These are phyloP conservation scores for Menidia menidia DNA, from an alignment of 2,797 vertebrate genomes.

Conservation along the genomic window DNA sequence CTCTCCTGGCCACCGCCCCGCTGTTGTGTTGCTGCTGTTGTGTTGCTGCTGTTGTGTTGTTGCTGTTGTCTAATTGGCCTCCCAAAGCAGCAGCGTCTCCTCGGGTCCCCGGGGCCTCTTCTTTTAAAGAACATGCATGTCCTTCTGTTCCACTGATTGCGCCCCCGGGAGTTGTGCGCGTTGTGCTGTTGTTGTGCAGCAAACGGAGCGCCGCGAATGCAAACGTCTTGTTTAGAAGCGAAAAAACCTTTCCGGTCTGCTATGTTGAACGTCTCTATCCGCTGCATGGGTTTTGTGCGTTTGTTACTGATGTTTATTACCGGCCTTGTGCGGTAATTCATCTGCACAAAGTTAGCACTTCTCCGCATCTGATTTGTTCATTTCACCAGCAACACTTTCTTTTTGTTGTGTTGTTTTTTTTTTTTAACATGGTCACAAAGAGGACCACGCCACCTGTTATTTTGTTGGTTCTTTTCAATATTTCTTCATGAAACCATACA, in stretches of 20 bases:
- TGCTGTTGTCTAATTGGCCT: slow-evolving; percentile 61
- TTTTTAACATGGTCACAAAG: slow-evolving; percentile 36
- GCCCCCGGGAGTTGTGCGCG: slow-evolving; percentile 38
- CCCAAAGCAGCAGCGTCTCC: slow-evolving; percentile 28
- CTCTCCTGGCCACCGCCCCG: slow-evolving; percentile 22
- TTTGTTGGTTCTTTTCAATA: not conserved
- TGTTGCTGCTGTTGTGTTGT: slow-evolving; percentile 22
- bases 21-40: slow-evolving; percentile 22
- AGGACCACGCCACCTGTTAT: not conserved
- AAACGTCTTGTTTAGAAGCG: slow-evolving; percentile 52
- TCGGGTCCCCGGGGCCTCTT: slow-evolving; percentile 34
- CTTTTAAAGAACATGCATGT: slow-evolving; percentile 39
- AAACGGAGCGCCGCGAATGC: slow-evolving; percentile 53
- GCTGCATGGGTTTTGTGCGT: slow-evolving; percentile 1
- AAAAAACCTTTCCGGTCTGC: slow-evolving; percentile 43
- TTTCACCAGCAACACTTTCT: slow-evolving; percentile 6
- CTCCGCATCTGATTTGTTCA: slow-evolving; percentile 37
- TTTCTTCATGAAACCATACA: not conserved
- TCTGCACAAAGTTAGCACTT: slow-evolving; percentile 54
- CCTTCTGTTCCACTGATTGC: slow-evolving; percentile 46
- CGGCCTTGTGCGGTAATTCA: slow-evolving; percentile 26
- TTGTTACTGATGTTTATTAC: slow-evolving; percentile 33
- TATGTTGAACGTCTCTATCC: slow-evolving; percentile 57
- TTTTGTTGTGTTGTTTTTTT: not conserved
- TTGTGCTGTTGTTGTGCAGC: slow-evolving; percentile 40